Evolutionary conservation across 2,113 vertebrate species (phyloP), one percentile per base, ranked within the genome.

Genomic region (Larimichthys polyactis): DNA sequence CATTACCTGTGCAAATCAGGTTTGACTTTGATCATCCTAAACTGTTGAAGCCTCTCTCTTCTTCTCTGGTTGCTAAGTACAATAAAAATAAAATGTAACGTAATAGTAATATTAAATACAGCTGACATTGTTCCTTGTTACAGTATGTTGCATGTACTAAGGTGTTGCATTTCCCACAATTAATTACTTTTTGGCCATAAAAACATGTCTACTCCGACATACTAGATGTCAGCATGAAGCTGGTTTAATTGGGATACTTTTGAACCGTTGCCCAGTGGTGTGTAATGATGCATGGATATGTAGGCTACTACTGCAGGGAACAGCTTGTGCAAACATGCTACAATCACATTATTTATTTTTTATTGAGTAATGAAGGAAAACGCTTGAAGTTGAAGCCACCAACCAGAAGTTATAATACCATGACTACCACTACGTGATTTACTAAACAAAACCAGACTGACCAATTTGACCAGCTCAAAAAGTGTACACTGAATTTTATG

Each of bases 201-300:
- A 64, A 82, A 69, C 66, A 74, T 65, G 19, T 75, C 78, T n/a
- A 22, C 75, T 54, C n/a, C 52, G n/a, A 81, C 69, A 54, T 19
- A 15, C 14, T 43, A 58, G 74, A 55, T 59, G 73, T 78, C 79
- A 81, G 69, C 68, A 68, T 58, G 58, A 82, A 62, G 76, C 65
- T 68, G 76, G 0, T 76, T 90, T 88, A 89, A 90, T 87, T 90
- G 71, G 73, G 70, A 69, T 40, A 32, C 5, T 64, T 80, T 71
- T 87, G 78, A 88, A 81, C 85, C 4, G 60, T 78, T 85, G 73
- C 64, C 77, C 80, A 59, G 55, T 52, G 68, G 46, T 84, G 78
- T 77, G 83, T 71, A 78, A 11, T 76, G 83, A 80, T 78, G 79
- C 71, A 79, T 52, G 22, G n/a, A 77, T 51, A 71, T 74, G 54